Evolutionary conservation across 1,140 invertebrate genomes (phyloP), one percentile per base, ranked within the genome.

Genomic region (Bicyclus anynana): DNA sequence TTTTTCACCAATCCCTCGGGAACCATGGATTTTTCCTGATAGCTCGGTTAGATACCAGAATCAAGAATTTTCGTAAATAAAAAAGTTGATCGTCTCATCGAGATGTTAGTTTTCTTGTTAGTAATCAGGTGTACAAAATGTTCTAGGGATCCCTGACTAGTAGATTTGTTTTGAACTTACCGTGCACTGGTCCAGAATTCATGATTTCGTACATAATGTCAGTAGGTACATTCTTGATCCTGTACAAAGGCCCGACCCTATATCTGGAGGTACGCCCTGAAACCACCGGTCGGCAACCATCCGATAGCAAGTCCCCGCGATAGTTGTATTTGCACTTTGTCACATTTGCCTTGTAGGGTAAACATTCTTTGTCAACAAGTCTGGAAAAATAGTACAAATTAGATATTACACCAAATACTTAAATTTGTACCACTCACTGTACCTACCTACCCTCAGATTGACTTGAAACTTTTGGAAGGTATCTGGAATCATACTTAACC

Each of bases 191-290:
- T 55, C 97, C 97, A 40, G 96, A 97, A 16, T 92, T 93, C 77
- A 94, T 90, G 42, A 98, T 97, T 79, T 98, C 97, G 61, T 94
- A 92, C 95, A 96, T 97, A 57, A 99, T 98, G 74, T 97, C 96
- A 9, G 92, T n/a, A n/a, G n/a, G 91, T 72, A 94, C 93, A 42
- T 92, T 92, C 26, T 91, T 91, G 12, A 98, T 87, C 59, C 93
- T 91, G 88, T 97, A 97, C 6, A 96, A 94, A 0, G 97, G 97
- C 0, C 95, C 95, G 5, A 95, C 94, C 64, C 94, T 93, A 81
- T 96, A 97, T 9, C 92, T 82, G 33, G 89, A 89, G 13, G 89
- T 92, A 50, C 93, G 90, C 1, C 77, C 65, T 12, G 77, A 78
- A 13, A 89, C 87, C 0, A 66, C 35, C 1, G 87, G 77, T 10